Evolutionary conservation across 2,113 vertebrate genomes (phyloP).

Genomic region (Ctenodactylus gundi): DNA sequence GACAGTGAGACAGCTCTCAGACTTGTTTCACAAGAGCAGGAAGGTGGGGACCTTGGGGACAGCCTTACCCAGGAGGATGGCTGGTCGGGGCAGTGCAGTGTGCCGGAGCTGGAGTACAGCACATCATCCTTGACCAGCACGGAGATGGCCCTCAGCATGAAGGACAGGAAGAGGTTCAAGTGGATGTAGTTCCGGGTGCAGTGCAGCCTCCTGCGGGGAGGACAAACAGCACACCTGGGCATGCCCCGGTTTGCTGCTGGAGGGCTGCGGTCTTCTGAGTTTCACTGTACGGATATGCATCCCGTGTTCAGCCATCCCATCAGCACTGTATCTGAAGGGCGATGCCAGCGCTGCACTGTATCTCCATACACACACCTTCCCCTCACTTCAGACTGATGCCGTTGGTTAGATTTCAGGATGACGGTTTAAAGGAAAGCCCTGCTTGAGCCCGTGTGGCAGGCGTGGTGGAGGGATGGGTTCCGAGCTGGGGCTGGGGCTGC

Average conservation of each 20-base stretch:
- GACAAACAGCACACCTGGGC: no score
- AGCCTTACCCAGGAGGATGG: constrained; percentile 85
- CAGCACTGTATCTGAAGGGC: neutral
- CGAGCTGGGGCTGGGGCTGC: neutral
- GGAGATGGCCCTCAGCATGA: constrained; percentile 92
- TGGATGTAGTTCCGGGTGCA: constrained; percentile 97
- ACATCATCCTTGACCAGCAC: constrained; percentile 92
- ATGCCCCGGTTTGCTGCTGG: no score
- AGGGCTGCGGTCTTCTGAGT: no score
- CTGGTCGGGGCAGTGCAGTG: constrained; percentile 82
- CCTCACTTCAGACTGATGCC: neutral
- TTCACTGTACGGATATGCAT: no score
- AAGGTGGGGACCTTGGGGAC: rapidly evolving
- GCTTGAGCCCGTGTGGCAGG: rapidly evolving
- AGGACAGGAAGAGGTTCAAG: constrained; percentile 95
- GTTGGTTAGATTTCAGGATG: neutral
- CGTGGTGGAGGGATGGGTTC: neutral
- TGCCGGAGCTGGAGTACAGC: constrained; percentile 87
- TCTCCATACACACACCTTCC: neutral
- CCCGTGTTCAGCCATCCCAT: neutral
- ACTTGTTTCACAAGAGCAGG: no score
- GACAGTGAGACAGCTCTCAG: no score
- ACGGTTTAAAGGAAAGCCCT: neutral
- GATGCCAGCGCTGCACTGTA: neutral
- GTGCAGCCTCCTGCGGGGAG: no score